Evolutionary conservation across 1,140 invertebrate genomes (phyloP).

Genomic region (Rhagoletis pomonella): DNA sequence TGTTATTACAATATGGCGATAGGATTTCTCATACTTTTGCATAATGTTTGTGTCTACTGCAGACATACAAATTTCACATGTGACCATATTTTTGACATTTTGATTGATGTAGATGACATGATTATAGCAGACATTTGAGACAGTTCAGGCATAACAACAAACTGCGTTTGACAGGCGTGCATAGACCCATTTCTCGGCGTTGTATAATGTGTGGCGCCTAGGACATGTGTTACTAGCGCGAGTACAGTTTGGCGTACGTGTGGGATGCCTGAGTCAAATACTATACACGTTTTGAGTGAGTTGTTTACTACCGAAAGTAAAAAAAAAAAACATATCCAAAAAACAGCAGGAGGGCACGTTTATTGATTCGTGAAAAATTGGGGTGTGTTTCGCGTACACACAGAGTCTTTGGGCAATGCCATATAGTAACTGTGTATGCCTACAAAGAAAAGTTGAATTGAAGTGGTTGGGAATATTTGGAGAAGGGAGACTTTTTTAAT

Average conservation of each 20-base stretch:
- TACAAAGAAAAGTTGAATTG: too few species aligned
- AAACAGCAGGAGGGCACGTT: constrained; percentile 4
- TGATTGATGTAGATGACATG: neutral
- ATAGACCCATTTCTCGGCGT: neutral
- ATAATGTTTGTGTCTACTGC: neutral
- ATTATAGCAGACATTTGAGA: neutral
- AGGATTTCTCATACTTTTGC: neutral
- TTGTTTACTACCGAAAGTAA: neutral
- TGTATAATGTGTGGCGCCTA: neutral
- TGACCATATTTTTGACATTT: neutral
- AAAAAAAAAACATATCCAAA: neutral
- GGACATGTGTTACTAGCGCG: neutral
- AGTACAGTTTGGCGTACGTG: neutral
- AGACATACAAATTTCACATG: neutral
- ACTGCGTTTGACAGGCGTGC: neutral
- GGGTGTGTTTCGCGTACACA: neutral
- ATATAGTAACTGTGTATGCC: too few species aligned
- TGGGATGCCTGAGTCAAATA: neutral
- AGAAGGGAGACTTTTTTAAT: too few species aligned
- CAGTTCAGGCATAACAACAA: neutral
- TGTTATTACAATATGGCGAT: neutral
- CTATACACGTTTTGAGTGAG: neutral
- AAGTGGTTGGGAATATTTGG: too few species aligned
- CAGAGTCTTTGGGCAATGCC: too few species aligned
- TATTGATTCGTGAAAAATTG: neutral